Conservation (phyloP, 2,888 invertebrate species). For the Eupithecia inturbata region DNA sequence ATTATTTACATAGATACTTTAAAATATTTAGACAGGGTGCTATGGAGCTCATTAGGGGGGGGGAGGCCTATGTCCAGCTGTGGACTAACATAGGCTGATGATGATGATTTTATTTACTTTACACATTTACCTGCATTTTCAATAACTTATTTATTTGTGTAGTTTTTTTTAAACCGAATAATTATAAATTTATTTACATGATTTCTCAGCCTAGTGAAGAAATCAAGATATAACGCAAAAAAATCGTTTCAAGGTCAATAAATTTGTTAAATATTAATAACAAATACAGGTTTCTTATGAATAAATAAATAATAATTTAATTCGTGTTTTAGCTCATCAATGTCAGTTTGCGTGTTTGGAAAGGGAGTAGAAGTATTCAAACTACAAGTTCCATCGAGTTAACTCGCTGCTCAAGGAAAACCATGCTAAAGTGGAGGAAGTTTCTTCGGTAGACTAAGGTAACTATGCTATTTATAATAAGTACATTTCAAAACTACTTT, state of each 20-base stretch:
- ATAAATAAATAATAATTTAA: not conserved
- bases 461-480: slow-evolving; percentile 17
- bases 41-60: no score
- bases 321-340: slow-evolving; percentile 49
- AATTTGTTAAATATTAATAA: not conserved
- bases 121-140: no score
- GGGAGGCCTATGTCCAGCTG: no score
- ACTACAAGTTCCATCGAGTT: slow-evolving; percentile 34
- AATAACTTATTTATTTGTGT: no score
- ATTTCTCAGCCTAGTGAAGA: not conserved
- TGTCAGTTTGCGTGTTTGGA: slow-evolving; percentile 64
- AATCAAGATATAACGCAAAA: not conserved
- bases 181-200: not conserved
- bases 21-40: no score
- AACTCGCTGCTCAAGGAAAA: not conserved
- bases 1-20: no score
- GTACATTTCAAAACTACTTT: no score
- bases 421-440: slow-evolving; percentile 17
- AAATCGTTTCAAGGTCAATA: not conserved
- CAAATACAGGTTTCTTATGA: not conserved
- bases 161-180: not conserved
- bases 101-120: no score
- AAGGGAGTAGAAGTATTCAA: slow-evolving; percentile 66
- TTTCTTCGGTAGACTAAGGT: slow-evolving; percentile 8
- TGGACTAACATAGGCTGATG: no score